Base-by-base conservation (phyloP, 2,888 invertebrate species). In the Toxonevra muliebris region DNA sequence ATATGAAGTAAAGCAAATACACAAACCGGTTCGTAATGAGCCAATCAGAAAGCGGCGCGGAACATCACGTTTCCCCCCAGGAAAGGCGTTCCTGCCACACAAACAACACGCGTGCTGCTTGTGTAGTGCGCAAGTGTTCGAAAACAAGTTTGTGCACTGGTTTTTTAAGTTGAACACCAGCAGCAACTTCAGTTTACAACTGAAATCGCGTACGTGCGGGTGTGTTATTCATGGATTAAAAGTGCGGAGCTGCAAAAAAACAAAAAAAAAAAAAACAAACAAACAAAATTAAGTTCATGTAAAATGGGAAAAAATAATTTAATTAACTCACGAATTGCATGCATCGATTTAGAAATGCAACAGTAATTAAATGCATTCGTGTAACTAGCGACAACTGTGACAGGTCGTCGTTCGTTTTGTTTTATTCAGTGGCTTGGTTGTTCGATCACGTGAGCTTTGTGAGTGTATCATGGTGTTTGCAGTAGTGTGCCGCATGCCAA, bases 201-300 rank as follows among this genome's bases (percentile, higher is more conserved):
- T 72, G 78, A 77, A 78, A 76, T 78, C 76, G 77, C 78, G 78
- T 80, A 79, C 79, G 80, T 78, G 79, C 80, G 82, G 78, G 75
- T 81, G 80, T 71, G 54, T 62, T 63, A 52, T 68, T 68, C 58
- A 70, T 63, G 68, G 68, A 74, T 73, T 71, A 73, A 67, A 64
- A 69, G 71, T 69, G 68, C 69, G 69, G 69, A 69, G 65, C 70
- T 69, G 68, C 64, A 70, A 63, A 64, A 55, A 20, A 54, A 20
- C 45, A 59, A 54, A 9, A 17, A 10, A n/a, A 59, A 60, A 60
- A 30, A 54, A 54, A 50, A 59, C 53, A 66, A 66, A 53, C 59
- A 70, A 68, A 65, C 59, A 58, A 45, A 59, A 63, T 20, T 41
- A 41, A 15, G n/a, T 52, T 8, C 40, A 50, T 40, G 17, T 20